Conservation (phyloP, 2,113 vertebrate species). For the Conger conger region DNA sequence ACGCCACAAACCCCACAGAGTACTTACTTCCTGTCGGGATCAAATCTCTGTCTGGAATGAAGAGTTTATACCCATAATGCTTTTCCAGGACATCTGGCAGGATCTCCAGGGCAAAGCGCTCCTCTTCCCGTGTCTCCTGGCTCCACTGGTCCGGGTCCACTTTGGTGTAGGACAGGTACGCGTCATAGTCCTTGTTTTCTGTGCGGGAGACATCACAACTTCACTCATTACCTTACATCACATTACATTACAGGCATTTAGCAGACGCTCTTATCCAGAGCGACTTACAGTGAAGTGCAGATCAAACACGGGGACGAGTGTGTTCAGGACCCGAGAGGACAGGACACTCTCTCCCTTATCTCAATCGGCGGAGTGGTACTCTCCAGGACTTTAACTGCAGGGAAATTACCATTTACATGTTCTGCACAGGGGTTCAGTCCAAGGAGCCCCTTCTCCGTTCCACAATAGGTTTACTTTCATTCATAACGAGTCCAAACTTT, state of each 20-base stretch:
- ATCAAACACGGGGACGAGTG: too few species aligned
- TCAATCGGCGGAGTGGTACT: too few species aligned
- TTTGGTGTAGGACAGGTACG: constrained; percentile 98
- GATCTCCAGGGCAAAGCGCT: constrained; percentile 96
- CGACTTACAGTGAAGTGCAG: too few species aligned
- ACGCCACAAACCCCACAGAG: constrained; percentile 15
- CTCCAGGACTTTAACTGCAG: too few species aligned
- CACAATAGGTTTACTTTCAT: too few species aligned
- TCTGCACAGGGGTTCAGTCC: too few species aligned
- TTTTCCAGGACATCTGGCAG: constrained; percentile 97
- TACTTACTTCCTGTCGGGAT: constrained; percentile 98
- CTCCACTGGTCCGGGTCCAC: constrained; percentile 98
- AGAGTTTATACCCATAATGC: constrained; percentile 97
- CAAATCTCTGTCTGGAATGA: constrained; percentile 97
- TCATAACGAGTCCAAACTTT: too few species aligned
- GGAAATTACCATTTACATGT: too few species aligned
- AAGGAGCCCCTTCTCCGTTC: too few species aligned
- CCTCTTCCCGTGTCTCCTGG: constrained; percentile 95
- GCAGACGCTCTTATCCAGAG: too few species aligned
- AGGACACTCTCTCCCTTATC: too few species aligned
- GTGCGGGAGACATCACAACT: constrained; percentile 36
- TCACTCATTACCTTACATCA: background rate
- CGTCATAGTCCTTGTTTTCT: constrained; percentile 99
- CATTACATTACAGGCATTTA: background rate
- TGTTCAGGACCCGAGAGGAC: too few species aligned